These are phyloP conservation scores for Salvator merianae DNA, from an alignment of 2,113 vertebrate species.

Conservation along the genomic window DNA sequence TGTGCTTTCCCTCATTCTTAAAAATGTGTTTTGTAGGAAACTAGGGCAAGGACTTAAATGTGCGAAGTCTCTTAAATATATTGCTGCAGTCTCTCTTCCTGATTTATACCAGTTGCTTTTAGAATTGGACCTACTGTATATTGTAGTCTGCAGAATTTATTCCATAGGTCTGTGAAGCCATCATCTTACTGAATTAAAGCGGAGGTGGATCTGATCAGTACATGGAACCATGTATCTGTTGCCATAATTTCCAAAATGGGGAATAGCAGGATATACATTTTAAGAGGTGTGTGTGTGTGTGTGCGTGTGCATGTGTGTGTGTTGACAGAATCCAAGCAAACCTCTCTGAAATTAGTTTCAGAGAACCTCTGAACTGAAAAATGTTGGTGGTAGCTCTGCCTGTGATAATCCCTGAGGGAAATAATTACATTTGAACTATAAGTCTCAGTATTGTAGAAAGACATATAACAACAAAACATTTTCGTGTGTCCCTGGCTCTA, in stretches of 20 bases:
- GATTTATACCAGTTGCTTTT: neutral
- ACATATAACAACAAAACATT: slow-evolving; percentile 42
- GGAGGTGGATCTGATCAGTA: too few relatives aligned
- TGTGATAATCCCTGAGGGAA: slow-evolving; percentile 48
- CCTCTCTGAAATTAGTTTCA: slow-evolving; percentile 22
- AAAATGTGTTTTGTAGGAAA: too few relatives aligned
- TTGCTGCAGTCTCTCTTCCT: neutral
- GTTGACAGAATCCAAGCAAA: neutral
- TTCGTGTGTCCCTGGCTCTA: slow-evolving; percentile 39
- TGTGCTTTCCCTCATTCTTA: too few relatives aligned
- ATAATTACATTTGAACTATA: slow-evolving; percentile 50
- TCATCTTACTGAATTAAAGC: too few relatives aligned
- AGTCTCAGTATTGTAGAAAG: slow-evolving; percentile 61
- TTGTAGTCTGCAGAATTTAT: too few relatives aligned
- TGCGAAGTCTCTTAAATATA: neutral
- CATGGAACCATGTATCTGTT: too few relatives aligned
- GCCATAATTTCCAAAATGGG: too few relatives aligned
- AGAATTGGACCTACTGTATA: neutral
- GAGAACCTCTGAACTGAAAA: slow-evolving; percentile 48
- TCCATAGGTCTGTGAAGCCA: too few relatives aligned
- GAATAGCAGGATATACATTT: too few relatives aligned
- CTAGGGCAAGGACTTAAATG: too few relatives aligned
- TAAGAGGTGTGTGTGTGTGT: too few relatives aligned
- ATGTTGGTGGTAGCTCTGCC: slow-evolving; percentile 35
- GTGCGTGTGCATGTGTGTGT: too few relatives aligned